Evolutionary conservation across 2,888 invertebrate species (phyloP), one percentile per base, ranked within the genome.

Genomic region (Fabriciana adippe): DNA sequence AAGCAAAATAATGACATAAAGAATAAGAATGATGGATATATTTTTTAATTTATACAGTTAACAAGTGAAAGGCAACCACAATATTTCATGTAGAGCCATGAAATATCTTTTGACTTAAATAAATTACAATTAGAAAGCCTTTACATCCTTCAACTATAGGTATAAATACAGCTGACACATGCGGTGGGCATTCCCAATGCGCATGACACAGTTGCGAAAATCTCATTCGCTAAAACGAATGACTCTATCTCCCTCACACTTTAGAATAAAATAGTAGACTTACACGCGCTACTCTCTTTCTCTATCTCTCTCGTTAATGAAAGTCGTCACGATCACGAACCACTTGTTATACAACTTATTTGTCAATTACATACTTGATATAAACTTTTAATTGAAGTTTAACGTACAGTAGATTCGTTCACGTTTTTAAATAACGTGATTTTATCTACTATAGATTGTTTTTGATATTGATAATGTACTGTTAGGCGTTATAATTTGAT

Each of bases 181-280:
- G 80, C 81, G 80, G 85, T 84, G 81, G 85, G 84, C 85, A 81
- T 80, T 75, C 72, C 76, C 71, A 80, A 67, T 82, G 84, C 90
- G 90, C 90, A 89, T 87, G 89, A 70, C 83, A 78, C 77, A 0
- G 64, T 70, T 35, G 51, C 18, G 35, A 18, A 48, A 18, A 35
- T 51, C 13, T 18, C 16, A 51, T 51, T 59, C 57, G 57, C n/a
- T 26, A 47, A 56, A 45, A 11, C n/a, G 6, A 26, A 18, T n/a
- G 11, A 6, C 26, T 21, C 57, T n/a, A 59, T 59, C 57, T 59
- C 57, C 6, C 26, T 59, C 47, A 47, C 26, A n/a, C 57, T 6
- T 45, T 2, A 45, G 45, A 15, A 0, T 26, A 26, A 5, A 26
- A 26, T 26, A 4, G 15, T 18, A 21, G 26, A 31, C 8, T 41